Conservation (phyloP, 2,888 invertebrate species). For the Clusia tigrina region DNA sequence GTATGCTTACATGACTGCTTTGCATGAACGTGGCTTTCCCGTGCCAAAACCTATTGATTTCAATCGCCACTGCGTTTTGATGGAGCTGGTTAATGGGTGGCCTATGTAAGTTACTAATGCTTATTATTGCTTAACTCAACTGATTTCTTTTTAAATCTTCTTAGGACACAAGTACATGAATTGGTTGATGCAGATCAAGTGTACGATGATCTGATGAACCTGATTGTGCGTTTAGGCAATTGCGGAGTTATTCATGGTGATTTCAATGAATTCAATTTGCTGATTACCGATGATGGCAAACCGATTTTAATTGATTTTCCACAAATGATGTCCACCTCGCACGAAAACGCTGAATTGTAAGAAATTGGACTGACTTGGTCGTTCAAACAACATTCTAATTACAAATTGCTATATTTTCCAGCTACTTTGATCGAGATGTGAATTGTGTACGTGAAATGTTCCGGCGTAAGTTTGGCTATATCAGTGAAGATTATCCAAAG, state of each 20-base stretch:
- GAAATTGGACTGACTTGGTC: conserved; percentile 13
- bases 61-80: conserved; percentile 94
- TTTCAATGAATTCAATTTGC: conserved; percentile 99
- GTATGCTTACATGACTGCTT: conserved; percentile 96
- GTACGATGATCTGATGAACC: conserved; percentile 93
- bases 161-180: conserved; percentile 72
- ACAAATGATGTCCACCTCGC: conserved; percentile 97
- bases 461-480: conserved; percentile 86
- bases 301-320: conserved; percentile 97
- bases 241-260: conserved; percentile 98
- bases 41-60: conserved; percentile 95
- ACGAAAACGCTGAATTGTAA: conserved; percentile 88
- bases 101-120: conserved; percentile 72
- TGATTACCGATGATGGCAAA: conserved; percentile 81
- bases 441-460: conserved; percentile 91
- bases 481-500: conserved; percentile 81
- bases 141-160: conserved; percentile 21
- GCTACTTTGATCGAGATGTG: conserved; percentile 95
- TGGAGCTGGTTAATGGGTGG: conserved; percentile 88
- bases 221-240: conserved; percentile 89
- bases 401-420: conserved; percentile 51
- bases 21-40: conserved; percentile 89
- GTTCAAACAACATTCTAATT: neutral
- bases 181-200: conserved; percentile 76
- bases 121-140: neutral